Evolutionary conservation across 2,797 vertebrate genomes (phyloP).

Genomic region (Neopelma chrysocephalum): DNA sequence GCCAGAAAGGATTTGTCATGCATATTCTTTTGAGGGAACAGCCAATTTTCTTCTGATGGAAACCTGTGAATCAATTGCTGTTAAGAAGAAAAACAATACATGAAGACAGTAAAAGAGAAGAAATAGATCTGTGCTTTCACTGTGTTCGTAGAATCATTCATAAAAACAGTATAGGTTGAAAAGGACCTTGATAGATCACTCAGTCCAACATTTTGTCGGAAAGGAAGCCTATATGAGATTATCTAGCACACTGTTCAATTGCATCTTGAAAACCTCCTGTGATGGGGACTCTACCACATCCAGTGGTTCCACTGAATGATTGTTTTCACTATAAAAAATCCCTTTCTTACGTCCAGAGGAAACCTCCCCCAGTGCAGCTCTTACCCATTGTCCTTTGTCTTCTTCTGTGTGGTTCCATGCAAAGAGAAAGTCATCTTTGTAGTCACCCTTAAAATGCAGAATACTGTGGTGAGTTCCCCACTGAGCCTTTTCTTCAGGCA

Average conservation of each 20-base stretch:
- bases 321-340: not conserved
- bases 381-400: not conserved
- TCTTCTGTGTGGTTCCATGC: not conserved
- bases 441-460: not conserved
- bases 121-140: not conserved
- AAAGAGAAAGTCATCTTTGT: not conserved
- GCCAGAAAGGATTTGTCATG: not conserved
- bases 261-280: fast-evolving
- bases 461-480: not conserved
- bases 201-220: not conserved
- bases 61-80: not conserved
- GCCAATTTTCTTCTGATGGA: not conserved
- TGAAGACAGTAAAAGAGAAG: not conserved
- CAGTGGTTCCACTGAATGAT: not conserved
- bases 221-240: not conserved
- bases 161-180: not conserved
- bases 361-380: not conserved
- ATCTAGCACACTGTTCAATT: not conserved
- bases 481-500: not conserved
- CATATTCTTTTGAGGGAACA: not conserved
- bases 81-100: not conserved
- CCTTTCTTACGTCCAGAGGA: not conserved
- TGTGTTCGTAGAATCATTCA: not conserved
- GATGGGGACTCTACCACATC: fast-evolving
- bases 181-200: not conserved